Evolutionary conservation across 2,888 invertebrate species (phyloP).

Genomic region (Antheraea assamensis): DNA sequence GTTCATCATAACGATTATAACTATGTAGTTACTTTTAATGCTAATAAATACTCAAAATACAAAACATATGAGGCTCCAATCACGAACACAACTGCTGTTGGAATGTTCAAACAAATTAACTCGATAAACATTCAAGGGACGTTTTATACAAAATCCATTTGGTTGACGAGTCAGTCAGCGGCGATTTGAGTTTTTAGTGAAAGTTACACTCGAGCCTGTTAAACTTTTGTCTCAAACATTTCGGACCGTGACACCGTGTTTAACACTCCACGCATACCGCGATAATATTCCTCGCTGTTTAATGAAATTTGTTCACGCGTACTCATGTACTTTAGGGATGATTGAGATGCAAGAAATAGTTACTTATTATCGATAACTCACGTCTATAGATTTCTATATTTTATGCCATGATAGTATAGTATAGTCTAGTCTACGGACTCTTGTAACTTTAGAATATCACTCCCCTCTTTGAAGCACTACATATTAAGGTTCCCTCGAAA

Average conservation of each 20-base stretch:
- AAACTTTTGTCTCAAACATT: slow-evolving; percentile 14
- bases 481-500: too few species aligned
- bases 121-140: background rate
- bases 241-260: slow-evolving; percentile 17
- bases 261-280: slow-evolving; percentile 16
- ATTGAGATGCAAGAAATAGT: background rate
- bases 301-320: slow-evolving; percentile 17
- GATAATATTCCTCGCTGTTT: slow-evolving; percentile 10
- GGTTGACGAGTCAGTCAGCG: background rate
- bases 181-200: slow-evolving; percentile 15
- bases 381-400: background rate
- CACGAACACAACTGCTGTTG: background rate
- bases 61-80: background rate
- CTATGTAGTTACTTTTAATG: background rate
- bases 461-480: too few species aligned
- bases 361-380: background rate
- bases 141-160: background rate
- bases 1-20: too few species aligned
- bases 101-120: background rate
- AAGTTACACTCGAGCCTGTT: background rate
- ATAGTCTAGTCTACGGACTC: too few species aligned
- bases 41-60: background rate
- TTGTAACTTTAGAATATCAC: too few species aligned
- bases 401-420: background rate
- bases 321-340: background rate